Evolutionary conservation across 2,797 vertebrate species (phyloP), one percentile per base, ranked within the genome.

Genomic region (Amphiprion clarkii): DNA sequence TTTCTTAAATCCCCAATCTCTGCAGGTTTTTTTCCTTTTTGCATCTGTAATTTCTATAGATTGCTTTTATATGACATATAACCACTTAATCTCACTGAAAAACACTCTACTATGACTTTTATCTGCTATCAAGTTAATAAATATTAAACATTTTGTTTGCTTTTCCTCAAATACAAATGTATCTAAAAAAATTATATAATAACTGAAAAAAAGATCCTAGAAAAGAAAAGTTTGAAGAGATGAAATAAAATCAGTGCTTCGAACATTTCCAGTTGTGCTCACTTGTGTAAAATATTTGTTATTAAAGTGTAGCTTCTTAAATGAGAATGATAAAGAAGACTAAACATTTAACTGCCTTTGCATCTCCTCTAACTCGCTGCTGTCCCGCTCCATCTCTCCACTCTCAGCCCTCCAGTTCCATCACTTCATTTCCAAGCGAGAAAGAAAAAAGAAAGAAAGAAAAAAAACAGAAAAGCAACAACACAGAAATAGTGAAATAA

Each of bases 401-500:
- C 36, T 39, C 36, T 39, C 36, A 10, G 11, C 36, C 33, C 36
- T 39, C 36, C 36, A 10, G 10, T 16, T 74, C 71, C 36, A 29
- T 78, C 62, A 54, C 61, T 84, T 82, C 73, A 84, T 87, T 90
- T 88, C 78, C 69, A 78, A 73, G 84, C 79, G 88, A 75, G 90
- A 79, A 81, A 65, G 78, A 65, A 55, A 67, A 73, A 57, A 29
- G 36, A 12, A 39, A 39, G 11, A 39, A 12, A 44, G 89, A 76
- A 89, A 71, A 71, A 74, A 71, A 77, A 57, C 36, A 40, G 83
- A 74, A 76, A 78, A 53, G 40, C 58, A 77, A 80, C 79, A 75
- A 78, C 83, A 83, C 88, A 88, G 76, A 94, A 92, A 92, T 86
- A 90, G 89, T 67, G 79, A 92, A 94, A 94, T 93, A 92, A 91